phyloP scores from a whole-genome alignment of 1,140 invertebrate species.

The Drosophila ambigua region DNA sequence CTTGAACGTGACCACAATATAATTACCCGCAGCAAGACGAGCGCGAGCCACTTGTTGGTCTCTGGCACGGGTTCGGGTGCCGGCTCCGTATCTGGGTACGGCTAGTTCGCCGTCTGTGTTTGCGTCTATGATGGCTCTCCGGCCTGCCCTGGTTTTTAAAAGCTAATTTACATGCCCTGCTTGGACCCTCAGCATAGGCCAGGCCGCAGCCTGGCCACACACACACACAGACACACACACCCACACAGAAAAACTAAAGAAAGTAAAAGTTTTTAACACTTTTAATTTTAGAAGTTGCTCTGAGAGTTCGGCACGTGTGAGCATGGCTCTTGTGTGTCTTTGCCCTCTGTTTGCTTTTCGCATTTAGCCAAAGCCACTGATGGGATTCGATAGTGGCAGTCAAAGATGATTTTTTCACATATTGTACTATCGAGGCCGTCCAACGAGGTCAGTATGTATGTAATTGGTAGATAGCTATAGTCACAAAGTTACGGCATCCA shows the following conservation, averaged over 20 bases:
- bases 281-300: conserved; percentile 76
- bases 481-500: conserved; percentile 31
- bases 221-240: conserved; percentile 13
- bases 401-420: conserved; percentile 46
- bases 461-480: conserved; percentile 21
- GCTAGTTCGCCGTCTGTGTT: background rate
- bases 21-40: conserved; percentile 69
- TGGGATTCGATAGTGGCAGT: too few relatives aligned
- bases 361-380: conserved; percentile 53
- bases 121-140: conserved; percentile 28
- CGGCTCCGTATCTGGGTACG: conserved; percentile 2
- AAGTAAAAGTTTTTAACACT: conserved; percentile 68
- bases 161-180: conserved; percentile 72
- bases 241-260: conserved; percentile 11
- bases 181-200: conserved; percentile 28
- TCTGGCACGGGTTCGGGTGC: background rate
- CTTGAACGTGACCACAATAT: conserved; percentile 79
- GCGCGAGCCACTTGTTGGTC: conserved; percentile 69
- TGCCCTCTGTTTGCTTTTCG: conserved; percentile 70
- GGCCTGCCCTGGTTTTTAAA: conserved; percentile 59
- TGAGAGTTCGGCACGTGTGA: conserved; percentile 21
- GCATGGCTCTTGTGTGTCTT: conserved; percentile 20
- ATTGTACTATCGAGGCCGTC: conserved; percentile 52
- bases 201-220: conserved; percentile 42
- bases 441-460: conserved; percentile 48